Conservation (phyloP, 2,888 invertebrate genomes). For the Agriopis marginaria region DNA sequence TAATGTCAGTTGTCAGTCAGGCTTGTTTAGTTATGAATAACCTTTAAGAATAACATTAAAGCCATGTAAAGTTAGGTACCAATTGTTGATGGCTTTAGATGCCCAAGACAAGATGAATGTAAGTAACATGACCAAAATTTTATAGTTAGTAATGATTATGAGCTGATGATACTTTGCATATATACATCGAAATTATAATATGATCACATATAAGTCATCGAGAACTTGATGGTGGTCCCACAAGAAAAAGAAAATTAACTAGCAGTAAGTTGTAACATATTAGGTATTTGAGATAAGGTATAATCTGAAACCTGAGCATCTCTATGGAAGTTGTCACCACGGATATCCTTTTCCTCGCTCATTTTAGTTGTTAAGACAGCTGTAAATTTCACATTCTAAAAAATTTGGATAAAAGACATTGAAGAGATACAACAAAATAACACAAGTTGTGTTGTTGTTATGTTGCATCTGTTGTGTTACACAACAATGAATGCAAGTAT, state of each 20-base stretch:
- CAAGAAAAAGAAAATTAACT: neutral
- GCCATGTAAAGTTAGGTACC: neutral
- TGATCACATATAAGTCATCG: neutral
- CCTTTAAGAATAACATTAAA: neutral
- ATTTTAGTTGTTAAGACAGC: conserved; percentile 38
- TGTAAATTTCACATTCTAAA: conserved; percentile 34
- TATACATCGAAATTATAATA: neutral
- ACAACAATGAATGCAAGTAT: neutral
- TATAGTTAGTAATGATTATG: neutral
- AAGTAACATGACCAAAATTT: neutral
- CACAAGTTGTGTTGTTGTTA: too few relatives aligned
- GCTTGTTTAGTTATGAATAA: neutral
- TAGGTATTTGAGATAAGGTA: conserved; percentile 8
- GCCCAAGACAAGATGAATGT: neutral
- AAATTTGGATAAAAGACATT: neutral
- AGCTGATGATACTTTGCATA: neutral
- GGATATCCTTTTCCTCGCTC: conserved; percentile 46
- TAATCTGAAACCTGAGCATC: conserved; percentile 45
- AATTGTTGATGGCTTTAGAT: neutral
- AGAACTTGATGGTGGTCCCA: neutral
- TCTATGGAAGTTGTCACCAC: conserved; percentile 39
- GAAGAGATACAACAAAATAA: neutral
- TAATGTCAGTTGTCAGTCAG: neutral
- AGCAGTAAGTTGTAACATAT: neutral
- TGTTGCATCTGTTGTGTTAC: too few relatives aligned